These are phyloP conservation scores for Collichthys lucidus DNA, from an alignment of 2,113 vertebrate genomes.

Conservation along the genomic window DNA sequence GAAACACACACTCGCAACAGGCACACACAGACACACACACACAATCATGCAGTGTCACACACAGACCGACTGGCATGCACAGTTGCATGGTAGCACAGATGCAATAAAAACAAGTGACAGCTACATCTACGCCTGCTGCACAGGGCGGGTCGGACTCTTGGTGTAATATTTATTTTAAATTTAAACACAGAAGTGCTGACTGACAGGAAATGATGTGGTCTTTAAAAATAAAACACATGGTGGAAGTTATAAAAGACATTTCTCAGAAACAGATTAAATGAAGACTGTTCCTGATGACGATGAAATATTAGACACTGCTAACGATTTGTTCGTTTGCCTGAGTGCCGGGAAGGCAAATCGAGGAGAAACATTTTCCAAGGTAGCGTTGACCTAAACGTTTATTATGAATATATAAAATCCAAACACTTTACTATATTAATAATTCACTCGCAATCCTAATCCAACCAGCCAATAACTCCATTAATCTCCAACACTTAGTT, in stretches of 20 bases:
- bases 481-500: too few species aligned
- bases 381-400: too few species aligned
- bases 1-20: conserved; percentile 7
- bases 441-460: too few species aligned
- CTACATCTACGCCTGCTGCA: background rate
- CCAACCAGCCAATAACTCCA: too few species aligned
- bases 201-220: background rate
- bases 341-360: too few species aligned
- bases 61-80: conserved; percentile 22
- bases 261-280: background rate
- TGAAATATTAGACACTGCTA: background rate
- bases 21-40: background rate
- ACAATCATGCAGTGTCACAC: conserved; percentile 10
- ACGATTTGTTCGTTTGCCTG: too few species aligned
- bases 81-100: conserved; percentile 6
- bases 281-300: background rate
- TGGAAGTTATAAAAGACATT: background rate
- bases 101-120: background rate
- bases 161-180: background rate
- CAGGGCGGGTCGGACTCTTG: background rate
- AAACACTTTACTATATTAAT: too few species aligned
- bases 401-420: too few species aligned
- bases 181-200: background rate
- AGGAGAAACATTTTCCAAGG: too few species aligned
- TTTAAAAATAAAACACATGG: background rate